Conservation (phyloP, 37 sponge, comb jelly and placozoan species). For the Theonella swinhoei region DNA sequence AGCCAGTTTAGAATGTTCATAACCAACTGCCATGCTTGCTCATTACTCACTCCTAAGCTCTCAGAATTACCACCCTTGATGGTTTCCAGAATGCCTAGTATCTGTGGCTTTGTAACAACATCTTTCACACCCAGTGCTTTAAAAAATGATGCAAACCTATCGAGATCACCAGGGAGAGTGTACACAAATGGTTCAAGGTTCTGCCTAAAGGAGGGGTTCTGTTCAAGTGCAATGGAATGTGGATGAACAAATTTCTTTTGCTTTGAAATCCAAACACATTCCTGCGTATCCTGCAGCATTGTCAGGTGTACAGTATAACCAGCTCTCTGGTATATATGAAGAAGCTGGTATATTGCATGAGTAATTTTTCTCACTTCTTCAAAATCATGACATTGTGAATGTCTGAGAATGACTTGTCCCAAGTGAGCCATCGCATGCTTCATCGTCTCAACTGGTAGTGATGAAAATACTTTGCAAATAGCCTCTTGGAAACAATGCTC, state of each 20-base stretch:
- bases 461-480: neutral
- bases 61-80: conserved; percentile 13
- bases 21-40: conserved; percentile 29
- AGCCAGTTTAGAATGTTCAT: conserved; percentile 54
- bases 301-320: neutral
- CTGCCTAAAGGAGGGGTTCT: conserved; percentile 17
- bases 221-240: conserved; percentile 6
- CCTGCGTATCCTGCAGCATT: neutral
- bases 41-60: neutral
- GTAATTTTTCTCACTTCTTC: neutral
- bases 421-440: conserved; percentile 26
- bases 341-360: neutral
- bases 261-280: conserved; percentile 31
- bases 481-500: neutral
- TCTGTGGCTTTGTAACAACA: conserved; percentile 5
- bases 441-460: neutral
- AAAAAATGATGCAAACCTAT: neutral
- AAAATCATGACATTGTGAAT: neutral
- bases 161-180: conserved; percentile 20
- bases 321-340: neutral
- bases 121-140: neutral
- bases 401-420: neutral
- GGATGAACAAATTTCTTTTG: conserved; percentile 37
- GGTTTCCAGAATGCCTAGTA: conserved; percentile 12
- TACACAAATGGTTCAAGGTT: conserved; percentile 52